Percentiles rank a stretch among this genome's conserved stretches.
phyloP scores from a whole-genome alignment of 1,140 invertebrate genomes.

The Drosophila chauvacae region DNA sequence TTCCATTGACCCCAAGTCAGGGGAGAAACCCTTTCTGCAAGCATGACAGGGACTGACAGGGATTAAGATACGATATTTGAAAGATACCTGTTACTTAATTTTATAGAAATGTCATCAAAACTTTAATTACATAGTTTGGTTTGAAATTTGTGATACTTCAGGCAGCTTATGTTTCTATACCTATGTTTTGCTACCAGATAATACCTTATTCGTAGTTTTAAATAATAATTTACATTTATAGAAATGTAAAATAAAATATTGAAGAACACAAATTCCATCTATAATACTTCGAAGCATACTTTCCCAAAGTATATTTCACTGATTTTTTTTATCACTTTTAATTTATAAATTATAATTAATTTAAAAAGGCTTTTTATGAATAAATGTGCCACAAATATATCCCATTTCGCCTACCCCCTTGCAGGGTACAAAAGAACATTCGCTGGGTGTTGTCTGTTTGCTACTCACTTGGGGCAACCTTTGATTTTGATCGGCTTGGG shows the following conservation, averaged over 20 bases:
- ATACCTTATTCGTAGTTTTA: neutral
- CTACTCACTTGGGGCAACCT: constrained; percentile 76
- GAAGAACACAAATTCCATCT: neutral
- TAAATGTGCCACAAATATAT: neutral
- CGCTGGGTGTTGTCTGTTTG: constrained; percentile 22
- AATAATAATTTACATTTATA: neutral
- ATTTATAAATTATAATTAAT: neutral
- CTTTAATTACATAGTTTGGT: neutral
- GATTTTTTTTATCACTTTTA: too few species aligned
- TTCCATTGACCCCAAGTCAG: constrained; percentile 63
- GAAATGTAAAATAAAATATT: neutral
- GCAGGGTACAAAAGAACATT: constrained; percentile 14
- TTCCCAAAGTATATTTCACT: too few species aligned
- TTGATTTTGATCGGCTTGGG: constrained; percentile 81
- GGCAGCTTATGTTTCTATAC: neutral
- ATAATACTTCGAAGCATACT: neutral
- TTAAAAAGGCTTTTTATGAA: neutral
- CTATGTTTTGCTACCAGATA: too few species aligned
- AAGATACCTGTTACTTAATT: neutral
- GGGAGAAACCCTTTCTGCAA: constrained; percentile 3
- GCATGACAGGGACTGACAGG: neutral
- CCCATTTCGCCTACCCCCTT: neutral
- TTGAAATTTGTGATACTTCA: neutral
- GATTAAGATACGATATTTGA: constrained; percentile 2
- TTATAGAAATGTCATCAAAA: neutral